Evolutionary conservation across 1,140 invertebrate genomes (phyloP), one percentile per base, ranked within the genome.

Genomic region (Zaprionus camerounensis): DNA sequence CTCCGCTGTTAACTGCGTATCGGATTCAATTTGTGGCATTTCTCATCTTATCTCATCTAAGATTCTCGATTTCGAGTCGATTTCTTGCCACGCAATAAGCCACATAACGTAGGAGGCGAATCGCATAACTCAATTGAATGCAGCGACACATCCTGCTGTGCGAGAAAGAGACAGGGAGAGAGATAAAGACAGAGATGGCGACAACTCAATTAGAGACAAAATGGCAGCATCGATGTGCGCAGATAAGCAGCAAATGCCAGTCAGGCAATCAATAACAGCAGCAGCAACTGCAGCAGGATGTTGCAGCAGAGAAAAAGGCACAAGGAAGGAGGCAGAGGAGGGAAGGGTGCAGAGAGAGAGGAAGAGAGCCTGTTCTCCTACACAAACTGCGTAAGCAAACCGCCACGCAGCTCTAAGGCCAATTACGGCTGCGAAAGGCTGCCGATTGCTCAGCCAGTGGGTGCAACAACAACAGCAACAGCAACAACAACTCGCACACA

Each of bases 161-260:
- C 51, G 44, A 38, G 3, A 12, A 31, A 31, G 53, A 51, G 56
- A 61, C 36, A 3, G 46, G 12, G 3, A 2, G 9, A 12, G 5
- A 62, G 2, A n/a, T 20, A 15, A 11, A 26, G 28, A 36, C 38
- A 61, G 36, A 63, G 36, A 73, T 13, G n/a, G 26, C 4, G 26
- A 41, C 76, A 86, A 87, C 76, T 83, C 70, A 83, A 86, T 86
- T 83, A 88, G 15, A 12, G 31, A 51, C 38, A 38, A 80, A 80
- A 63, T 73, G 78, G 46, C 80, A 80, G n/a, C 20, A 51, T 15
- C 63, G 74, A 72, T 76, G 74, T 46, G 56, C 73, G 12, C 4
- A 56, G 63, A 76, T 65, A 76, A 65, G 44, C 53, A 13, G 13
- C 36, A 62, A 72, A 76, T 76, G 74, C n/a, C 74, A 76, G 26